Evolutionary conservation across 2,113 vertebrate genomes (phyloP), one percentile per base, ranked within the genome.

Genomic region (Pollimyrus isidori): DNA sequence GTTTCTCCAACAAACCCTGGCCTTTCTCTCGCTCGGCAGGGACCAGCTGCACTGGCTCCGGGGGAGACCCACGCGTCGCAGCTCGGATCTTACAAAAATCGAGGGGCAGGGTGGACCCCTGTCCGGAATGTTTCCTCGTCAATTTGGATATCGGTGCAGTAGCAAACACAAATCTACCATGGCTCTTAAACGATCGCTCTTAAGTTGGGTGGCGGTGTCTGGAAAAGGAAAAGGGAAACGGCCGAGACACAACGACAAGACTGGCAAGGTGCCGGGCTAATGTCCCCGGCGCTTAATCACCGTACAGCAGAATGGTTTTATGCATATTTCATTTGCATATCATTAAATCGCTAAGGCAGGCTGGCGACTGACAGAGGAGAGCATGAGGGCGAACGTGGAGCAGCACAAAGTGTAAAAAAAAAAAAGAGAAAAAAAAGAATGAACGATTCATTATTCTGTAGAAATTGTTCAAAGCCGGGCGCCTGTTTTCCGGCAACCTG

Each of bases 241-340:
- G 93, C 95, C 93, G 93, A 92, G 93, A 95, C 94, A 95, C 94
- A 95, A 94, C 93, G 94, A 42, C 88, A 92, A 92, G 92, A 93
- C 92, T 95, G 94, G 97, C 95, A 93, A 93, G 95, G 96, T 94
- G 96, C 95, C 94, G 95, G n/a, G 97, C 96, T 98, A 97, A 98
- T 97, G 97, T 99, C 97, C 96, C 96, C 96, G 96, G 97, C 96
- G 97, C 97, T 99, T 98, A 98, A 99, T 99, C 98, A 98, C 98
- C 97, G 95, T 97, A 97, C 97, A 96, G 97, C 97, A 97, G 97
- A 97, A 98, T 97, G 97, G 96, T 98, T 98, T 98, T 98, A 97
- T 98, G 98, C 97, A 98, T 98, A 98, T 98, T 98, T 98, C 97
- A 99, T 99, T 98, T 98, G 97, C 98, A 99, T 98, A 98, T 98